A percentile compares a stretch with the other conserved stretches of the same genome.
These are phyloP conservation scores for Drosophila athabasca DNA, from an alignment of 1,140 invertebrate genomes.

Conservation along the genomic window DNA sequence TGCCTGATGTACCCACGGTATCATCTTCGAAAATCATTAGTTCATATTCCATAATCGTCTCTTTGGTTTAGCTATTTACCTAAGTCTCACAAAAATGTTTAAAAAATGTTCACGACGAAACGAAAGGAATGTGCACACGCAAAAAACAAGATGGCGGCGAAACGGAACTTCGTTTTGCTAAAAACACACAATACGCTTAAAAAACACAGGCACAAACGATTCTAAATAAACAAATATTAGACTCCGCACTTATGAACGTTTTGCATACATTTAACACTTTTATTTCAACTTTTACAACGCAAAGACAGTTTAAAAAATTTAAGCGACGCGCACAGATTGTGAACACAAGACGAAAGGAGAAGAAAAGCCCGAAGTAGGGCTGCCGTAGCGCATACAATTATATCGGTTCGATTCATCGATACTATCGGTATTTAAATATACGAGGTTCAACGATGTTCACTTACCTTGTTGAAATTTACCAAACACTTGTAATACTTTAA, in stretches of 20 bases:
- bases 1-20: no score
- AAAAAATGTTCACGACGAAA: background rate
- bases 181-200: slow-evolving; percentile 1
- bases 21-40: no score
- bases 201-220: slow-evolving; percentile 5
- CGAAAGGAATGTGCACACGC: background rate
- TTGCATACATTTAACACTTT: background rate
- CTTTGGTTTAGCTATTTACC: background rate
- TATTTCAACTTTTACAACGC: background rate
- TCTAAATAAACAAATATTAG: slow-evolving; percentile 8
- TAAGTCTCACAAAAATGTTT: background rate
- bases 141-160: background rate
- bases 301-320: slow-evolving; percentile 30
- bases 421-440: no score
- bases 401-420: background rate
- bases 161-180: background rate
- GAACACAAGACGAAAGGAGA: background rate
- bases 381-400: no score
- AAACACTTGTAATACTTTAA: background rate
- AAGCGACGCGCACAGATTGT: slow-evolving; percentile 26
- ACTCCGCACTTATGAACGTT: background rate
- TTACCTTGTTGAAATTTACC: background rate
- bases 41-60: background rate
- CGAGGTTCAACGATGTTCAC: no score
- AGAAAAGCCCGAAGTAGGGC: no score